These are phyloP conservation scores for Tor tambroides DNA, from an alignment of 2,113 vertebrate species.

Conservation along the genomic window DNA sequence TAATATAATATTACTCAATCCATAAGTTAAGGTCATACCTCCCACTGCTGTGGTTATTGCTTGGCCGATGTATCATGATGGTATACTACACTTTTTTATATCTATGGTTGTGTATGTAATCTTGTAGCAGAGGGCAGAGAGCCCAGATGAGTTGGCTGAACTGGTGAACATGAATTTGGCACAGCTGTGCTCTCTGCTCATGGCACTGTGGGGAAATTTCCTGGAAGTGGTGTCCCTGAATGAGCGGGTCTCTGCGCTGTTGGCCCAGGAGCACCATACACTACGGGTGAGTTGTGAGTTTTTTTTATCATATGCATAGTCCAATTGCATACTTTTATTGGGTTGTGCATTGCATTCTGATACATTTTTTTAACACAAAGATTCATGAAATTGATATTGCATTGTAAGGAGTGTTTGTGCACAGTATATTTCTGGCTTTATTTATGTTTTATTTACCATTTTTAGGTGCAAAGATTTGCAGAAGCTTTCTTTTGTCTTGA, in stretches of 20 bases:
- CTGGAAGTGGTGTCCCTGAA: slow-evolving; percentile 92
- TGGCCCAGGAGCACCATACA: slow-evolving; percentile 91
- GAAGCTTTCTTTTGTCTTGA: slow-evolving; percentile 98
- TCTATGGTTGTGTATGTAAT: slow-evolving; percentile 28
- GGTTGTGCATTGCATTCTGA: background rate
- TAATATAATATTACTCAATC: background rate
- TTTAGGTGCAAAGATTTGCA: slow-evolving; percentile 95
- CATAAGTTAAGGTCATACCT: background rate
- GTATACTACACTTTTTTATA: background rate
- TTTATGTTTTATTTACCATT: slow-evolving; percentile 27
- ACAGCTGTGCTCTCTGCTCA: slow-evolving; percentile 96
- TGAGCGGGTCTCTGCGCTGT: slow-evolving; percentile 84
- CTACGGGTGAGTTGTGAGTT: slow-evolving; percentile 83
- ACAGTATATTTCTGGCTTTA: background rate
- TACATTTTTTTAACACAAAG: background rate
- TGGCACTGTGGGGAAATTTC: slow-evolving; percentile 98
- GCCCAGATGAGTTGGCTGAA: slow-evolving; percentile 96
- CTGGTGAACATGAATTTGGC: slow-evolving; percentile 99
- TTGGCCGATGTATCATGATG: background rate
- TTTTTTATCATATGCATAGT: background rate
- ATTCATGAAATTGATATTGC: background rate
- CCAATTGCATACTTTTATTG: background rate
- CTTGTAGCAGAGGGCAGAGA: slow-evolving; percentile 85
- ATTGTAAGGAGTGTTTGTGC: background rate
- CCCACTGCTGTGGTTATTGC: background rate